These are phyloP conservation scores for Agrilus planipennis DNA, from an alignment of 1,140 invertebrate species.

Conservation along the genomic window DNA sequence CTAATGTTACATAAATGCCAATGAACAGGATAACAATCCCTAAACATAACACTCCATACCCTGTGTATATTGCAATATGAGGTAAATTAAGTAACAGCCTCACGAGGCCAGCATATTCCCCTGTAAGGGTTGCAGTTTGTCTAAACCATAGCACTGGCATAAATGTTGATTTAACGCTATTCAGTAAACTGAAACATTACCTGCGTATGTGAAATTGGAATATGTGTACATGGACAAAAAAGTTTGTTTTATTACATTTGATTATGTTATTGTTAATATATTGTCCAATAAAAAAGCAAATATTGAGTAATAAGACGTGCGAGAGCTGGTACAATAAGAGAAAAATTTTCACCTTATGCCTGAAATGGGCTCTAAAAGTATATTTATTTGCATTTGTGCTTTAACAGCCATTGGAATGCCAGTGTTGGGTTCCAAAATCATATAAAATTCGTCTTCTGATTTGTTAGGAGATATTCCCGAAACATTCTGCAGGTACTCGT, in stretches of 20 bases:
- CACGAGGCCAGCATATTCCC: conserved; percentile 42
- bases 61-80: not conserved
- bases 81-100: conserved; percentile 35
- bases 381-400: conserved; percentile 62
- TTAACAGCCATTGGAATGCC: conserved; percentile 56
- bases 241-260: too few relatives aligned
- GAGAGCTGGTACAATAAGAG: not conserved
- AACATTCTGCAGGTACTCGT: conserved; percentile 47
- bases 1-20: not conserved
- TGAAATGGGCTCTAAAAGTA: conserved; percentile 45
- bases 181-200: conserved; percentile 38
- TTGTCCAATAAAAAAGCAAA: not conserved
- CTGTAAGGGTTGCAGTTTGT: conserved; percentile 48
- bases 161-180: conserved; percentile 41
- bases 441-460: conserved; percentile 52
- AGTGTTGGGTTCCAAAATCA: conserved; percentile 59
- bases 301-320: not conserved
- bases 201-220: not conserved
- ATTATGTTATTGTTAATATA: not conserved
- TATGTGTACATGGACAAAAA: conserved; percentile 5
- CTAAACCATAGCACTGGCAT: conserved; percentile 66
- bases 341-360: conserved; percentile 41
- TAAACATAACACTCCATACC: not conserved
- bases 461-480: conserved; percentile 57
- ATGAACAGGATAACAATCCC: not conserved